Conservation (phyloP, 2,888 invertebrate genomes). For the Pristionchus mayeri region DNA sequence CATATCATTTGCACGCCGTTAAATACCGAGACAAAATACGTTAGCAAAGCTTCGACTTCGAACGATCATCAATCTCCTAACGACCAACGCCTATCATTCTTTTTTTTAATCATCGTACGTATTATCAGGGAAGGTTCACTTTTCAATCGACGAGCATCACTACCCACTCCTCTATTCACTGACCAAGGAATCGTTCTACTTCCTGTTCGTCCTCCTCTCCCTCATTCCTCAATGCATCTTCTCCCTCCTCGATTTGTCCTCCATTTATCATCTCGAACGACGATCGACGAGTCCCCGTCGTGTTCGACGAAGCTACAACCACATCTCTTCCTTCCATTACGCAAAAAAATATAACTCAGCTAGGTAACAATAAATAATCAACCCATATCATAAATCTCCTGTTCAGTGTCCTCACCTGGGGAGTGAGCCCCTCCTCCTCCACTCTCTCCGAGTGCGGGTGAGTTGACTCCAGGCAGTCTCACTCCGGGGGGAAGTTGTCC, state of each 20-base stretch:
- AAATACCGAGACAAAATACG: too few relatives aligned
- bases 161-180: not conserved
- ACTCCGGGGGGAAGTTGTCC: conserved; percentile 64
- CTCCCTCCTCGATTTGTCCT: conserved; percentile 23
- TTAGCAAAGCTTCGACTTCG: too few relatives aligned
- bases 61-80: too few relatives aligned
- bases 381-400: not conserved
- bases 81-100: not conserved
- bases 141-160: not conserved
- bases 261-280: conserved; percentile 59
- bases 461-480: conserved; percentile 42
- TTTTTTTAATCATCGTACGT: not conserved
- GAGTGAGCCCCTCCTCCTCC: conserved; percentile 42
- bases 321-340: too few relatives aligned
- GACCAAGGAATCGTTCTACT: conserved; percentile 57
- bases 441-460: not conserved
- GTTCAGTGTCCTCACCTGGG: not conserved
- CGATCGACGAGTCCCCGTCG: conserved; percentile 47
- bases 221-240: conserved; percentile 44
- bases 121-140: not conserved
- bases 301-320: conserved; percentile 19
- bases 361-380: not conserved
- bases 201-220: conserved; percentile 56
- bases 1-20: too few relatives aligned
- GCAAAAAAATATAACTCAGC: not conserved